phyloP scores from a whole-genome alignment of 2,797 vertebrate genomes.

The Rhincodon typus region DNA sequence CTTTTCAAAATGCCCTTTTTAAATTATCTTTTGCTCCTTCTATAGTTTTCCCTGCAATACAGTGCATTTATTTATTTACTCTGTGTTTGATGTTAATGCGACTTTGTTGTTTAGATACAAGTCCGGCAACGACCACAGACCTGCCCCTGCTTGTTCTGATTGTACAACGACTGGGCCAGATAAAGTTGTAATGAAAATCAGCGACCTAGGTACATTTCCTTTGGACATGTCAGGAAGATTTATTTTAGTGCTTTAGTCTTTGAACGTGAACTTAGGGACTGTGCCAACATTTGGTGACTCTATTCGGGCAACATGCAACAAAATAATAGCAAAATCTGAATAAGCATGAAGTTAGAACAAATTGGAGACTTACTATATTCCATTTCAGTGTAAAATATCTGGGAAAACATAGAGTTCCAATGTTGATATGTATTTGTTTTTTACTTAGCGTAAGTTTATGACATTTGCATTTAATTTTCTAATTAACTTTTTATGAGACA shows the following conservation, averaged over 20 bases:
- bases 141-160: conserved; percentile 11
- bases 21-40: neutral
- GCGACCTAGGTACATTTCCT: neutral
- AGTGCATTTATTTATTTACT: neutral
- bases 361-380: neutral
- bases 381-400: neutral
- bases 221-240: neutral
- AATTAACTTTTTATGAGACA: neutral
- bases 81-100: neutral
- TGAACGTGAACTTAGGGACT: neutral
- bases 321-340: neutral
- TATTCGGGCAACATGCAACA: neutral
- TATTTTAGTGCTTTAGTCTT: neutral
- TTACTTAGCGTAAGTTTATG: neutral
- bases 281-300: neutral
- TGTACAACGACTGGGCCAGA: neutral
- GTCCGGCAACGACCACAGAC: neutral
- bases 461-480: neutral
- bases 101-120: neutral
- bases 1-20: neutral
- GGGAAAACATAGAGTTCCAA: neutral
- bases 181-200: conserved; percentile 2
- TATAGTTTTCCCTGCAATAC: too few species aligned
- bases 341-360: neutral
- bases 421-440: neutral